Evolutionary conservation across 1,140 invertebrate species (phyloP), one percentile per base, ranked within the genome.

Genomic region (Tetramorium parvispinum): DNA sequence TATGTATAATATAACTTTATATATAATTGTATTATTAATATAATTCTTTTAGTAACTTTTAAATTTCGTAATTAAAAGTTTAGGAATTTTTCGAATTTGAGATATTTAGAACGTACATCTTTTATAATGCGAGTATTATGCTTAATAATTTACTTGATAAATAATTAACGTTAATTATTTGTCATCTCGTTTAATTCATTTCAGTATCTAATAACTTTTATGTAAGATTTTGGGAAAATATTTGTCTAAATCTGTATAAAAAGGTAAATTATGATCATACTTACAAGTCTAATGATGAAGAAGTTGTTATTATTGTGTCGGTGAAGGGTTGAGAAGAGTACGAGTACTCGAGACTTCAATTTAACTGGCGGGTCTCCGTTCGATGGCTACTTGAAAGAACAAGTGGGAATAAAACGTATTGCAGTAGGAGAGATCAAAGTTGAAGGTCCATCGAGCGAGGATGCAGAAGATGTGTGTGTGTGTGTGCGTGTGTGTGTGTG

Each of bases 391-490:
- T 81, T 21, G 55, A 81, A 27, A 76, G 46, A 18, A 7, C 65
- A 16, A 21, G 75, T 55, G 55, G 24, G 46, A 81, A 88, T 63
- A 81, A 86, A 88, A 89, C 65, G 66, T 86, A 86, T 81, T 68
- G 88, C 37, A 21, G 49, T 16, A 11, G 61, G 59, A 88, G 66
- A 89, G 87, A 89, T 88, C 88, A 89, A 89, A 88, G 88, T 71
- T 71, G 63, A 66, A 66, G 63, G 18, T 66, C 63, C 37, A 77
- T 88, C 53, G 87, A 79, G 86, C 49, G 68, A 51, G 46, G 24
- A 77, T 37, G 53, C 61, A 4, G 55, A 16, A 57, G 65, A 57
- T 3, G 16, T n/a, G 49, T 57, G 8, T 27, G 18, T n/a, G 13
- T 68, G 13, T 18, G 7, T 40, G 0, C 18, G 16, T 16, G n/a